Conservation (phyloP, 2,797 vertebrate genomes). For the Rhynchotus rufescens region DNA sequence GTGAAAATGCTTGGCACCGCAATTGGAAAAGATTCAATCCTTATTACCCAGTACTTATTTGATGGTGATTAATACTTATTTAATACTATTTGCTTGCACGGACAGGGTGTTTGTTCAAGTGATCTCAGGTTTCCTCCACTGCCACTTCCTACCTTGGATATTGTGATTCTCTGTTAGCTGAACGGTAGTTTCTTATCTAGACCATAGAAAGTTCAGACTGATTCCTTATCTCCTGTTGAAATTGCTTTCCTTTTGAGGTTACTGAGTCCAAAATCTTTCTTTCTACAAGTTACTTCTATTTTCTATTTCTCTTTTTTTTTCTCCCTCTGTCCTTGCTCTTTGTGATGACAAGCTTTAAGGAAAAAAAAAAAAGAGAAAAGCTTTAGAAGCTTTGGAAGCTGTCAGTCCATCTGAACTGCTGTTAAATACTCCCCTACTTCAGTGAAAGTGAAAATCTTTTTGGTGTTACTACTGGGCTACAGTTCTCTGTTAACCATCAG, state of each 20-base stretch:
- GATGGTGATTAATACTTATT: too few species aligned
- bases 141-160: not conserved
- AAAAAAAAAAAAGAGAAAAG: constrained; percentile 4
- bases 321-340: not conserved
- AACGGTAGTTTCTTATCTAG: not conserved
- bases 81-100: not conserved
- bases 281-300: not conserved
- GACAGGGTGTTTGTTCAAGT: not conserved
- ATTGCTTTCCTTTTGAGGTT: not conserved
- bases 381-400: not conserved
- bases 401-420: not conserved
- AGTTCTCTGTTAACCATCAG: not conserved
- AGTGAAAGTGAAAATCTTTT: not conserved
- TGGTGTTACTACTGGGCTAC: not conserved
- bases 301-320: not conserved
- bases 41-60: not conserved
- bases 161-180: not conserved
- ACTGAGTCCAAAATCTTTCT: not conserved
- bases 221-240: not conserved
- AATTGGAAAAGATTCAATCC: too few species aligned
- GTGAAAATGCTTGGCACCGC: not conserved
- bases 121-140: not conserved
- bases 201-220: not conserved
- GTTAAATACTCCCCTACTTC: not conserved
- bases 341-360: not conserved